Percentiles rank a stretch among this genome's conserved stretches.
Evolutionary conservation across 2,113 vertebrate species (phyloP).

Genomic region (Reinhardtius hippoglossoides): DNA sequence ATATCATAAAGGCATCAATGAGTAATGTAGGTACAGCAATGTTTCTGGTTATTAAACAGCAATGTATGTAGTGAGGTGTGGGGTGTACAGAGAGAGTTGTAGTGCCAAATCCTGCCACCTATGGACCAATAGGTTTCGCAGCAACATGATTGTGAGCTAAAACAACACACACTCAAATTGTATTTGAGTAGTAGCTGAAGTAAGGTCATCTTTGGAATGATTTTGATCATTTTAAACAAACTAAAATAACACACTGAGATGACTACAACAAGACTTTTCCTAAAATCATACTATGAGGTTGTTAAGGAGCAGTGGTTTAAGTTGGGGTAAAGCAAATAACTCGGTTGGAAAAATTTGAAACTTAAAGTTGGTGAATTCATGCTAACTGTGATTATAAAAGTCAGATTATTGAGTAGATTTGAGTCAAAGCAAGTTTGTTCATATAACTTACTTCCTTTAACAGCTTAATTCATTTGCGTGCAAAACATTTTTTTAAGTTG

Average conservation of each 20-base stretch:
- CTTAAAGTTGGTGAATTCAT: neutral
- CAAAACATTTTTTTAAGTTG: neutral
- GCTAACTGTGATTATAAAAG: neutral
- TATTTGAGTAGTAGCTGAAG: neutral
- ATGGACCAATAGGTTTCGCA: constrained; percentile 47
- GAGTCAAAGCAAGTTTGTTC: neutral
- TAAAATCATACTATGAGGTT: neutral
- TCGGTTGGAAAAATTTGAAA: neutral
- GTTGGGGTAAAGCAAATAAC: too few relatives aligned
- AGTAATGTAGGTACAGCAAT: constrained; percentile 42
- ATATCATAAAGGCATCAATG: constrained; percentile 26
- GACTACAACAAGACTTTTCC: too few relatives aligned
- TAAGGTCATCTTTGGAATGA: neutral
- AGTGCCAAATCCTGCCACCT: constrained; percentile 54
- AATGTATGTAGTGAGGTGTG: constrained; percentile 31
- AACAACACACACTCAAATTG: neutral
- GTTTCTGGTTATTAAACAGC: constrained; percentile 42
- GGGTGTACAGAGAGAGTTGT: constrained; percentile 15
- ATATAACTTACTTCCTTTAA: too few relatives aligned
- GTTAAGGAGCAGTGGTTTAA: neutral
- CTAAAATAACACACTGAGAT: too few relatives aligned
- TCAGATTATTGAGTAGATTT: neutral
- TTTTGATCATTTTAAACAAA: neutral
- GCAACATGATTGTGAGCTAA: constrained; percentile 20
- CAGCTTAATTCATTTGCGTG: too few relatives aligned